Evolutionary conservation across 1,140 invertebrate species (phyloP), one percentile per base, ranked within the genome.

Genomic region (Zaprionus capensis): DNA sequence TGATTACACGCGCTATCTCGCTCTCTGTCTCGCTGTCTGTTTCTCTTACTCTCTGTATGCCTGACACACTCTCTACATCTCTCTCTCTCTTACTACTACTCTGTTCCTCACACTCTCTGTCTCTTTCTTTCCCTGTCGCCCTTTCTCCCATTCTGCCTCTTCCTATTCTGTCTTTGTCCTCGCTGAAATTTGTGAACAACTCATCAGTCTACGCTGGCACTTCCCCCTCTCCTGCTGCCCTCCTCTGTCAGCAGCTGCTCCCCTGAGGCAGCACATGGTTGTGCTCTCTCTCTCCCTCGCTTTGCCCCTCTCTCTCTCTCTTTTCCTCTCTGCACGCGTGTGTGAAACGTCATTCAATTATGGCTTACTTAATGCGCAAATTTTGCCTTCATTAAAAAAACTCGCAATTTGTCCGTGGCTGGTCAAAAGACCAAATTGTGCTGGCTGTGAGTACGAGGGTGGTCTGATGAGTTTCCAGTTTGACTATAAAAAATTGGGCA

Each of bases 271-370:
- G 34, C 4, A 41, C 38, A 41, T 41, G 15, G 4, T 41, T n/a
- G 38, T 34, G 31, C 34, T 36, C 12, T 36, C 12, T 14, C 38
- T 7, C 38, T 15, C 5, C 1, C 46, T n/a, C n/a, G n/a, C n/a
- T n/a, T 3, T 0, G 11, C 17, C 5, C 12, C 14, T n/a, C 20
- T 0, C 12, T 12, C 20, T 5, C 22, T 14, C 4, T 5, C 14
- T 24, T 4, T 15, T 15, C 38, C 9, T 26, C 34, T n/a, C 49
- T 44, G 24, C n/a, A 26, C 26, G 20, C 41, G 41, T 44, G 31
- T 75, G 81, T 85, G 82, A 57, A 61, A 72, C 76, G 68, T 86
- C 78, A 85, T 86, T 86, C 82, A 85, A 85, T 85, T 85, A 85
- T 86, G 69, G 82, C 82, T 75, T 73, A 80, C 76, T 82, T 85